These are phyloP conservation scores for Athalia rosae DNA, from an alignment of 2,888 invertebrate genomes.

Conservation along the genomic window DNA sequence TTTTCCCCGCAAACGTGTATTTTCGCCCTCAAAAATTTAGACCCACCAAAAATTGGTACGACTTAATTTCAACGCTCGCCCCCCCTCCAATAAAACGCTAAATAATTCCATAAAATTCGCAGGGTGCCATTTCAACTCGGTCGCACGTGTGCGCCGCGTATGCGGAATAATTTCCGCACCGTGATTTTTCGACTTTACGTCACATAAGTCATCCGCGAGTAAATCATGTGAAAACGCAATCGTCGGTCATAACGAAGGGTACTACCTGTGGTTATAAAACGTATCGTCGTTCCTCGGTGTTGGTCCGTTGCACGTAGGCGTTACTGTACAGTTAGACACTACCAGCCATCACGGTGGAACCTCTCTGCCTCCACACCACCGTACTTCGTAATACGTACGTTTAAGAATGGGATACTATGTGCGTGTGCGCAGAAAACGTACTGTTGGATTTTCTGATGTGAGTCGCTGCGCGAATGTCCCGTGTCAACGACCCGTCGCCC, in stretches of 20 bases:
- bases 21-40: too few species aligned
- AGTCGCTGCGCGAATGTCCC: conserved; percentile 25
- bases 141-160: too few species aligned
- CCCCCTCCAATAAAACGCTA: not conserved
- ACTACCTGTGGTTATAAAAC: not conserved
- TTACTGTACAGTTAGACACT: conserved; percentile 1
- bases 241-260: conserved; percentile 6
- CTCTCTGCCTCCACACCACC: not conserved
- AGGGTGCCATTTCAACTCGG: not conserved
- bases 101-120: not conserved
- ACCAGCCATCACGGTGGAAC: not conserved
- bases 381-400: not conserved
- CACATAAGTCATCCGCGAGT: too few species aligned
- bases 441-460: not conserved
- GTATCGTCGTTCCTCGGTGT: conserved; percentile 15
- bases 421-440: not conserved
- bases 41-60: too few species aligned
- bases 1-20: too few species aligned
- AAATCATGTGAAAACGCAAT: not conserved
- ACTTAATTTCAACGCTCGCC: too few species aligned
- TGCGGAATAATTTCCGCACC: too few species aligned
- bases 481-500: conserved; percentile 43
- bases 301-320: conserved; percentile 14
- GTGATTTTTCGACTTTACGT: too few species aligned
- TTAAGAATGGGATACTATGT: not conserved